phyloP scores from a whole-genome alignment of 2,797 vertebrate species.

The Muscicapa striata region DNA sequence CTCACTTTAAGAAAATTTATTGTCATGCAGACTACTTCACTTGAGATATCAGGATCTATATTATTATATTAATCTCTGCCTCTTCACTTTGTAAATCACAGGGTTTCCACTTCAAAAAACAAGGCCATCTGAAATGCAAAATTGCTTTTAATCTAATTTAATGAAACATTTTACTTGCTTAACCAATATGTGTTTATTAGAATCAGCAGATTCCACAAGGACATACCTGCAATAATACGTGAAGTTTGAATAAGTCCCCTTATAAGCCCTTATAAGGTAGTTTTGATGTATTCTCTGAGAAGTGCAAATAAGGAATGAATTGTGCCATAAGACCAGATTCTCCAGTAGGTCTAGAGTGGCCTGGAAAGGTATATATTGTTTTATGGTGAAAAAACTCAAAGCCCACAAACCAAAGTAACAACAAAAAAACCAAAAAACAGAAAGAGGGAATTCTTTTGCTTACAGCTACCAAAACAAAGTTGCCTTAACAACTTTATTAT shows the following conservation, averaged over 20 bases:
- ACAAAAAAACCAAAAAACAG: not conserved
- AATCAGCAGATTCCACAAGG: not conserved
- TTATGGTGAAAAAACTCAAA: not conserved
- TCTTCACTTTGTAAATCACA: not conserved
- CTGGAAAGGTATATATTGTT: not conserved
- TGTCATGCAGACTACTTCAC: not conserved
- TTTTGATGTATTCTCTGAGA: not conserved
- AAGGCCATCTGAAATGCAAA: not conserved
- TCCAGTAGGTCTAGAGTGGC: not conserved
- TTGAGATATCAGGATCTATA: not conserved
- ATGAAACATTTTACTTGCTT: not conserved
- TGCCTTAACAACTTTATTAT: not conserved
- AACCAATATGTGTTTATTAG: not conserved
- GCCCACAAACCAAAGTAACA: accelerated
- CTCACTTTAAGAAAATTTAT: not conserved
- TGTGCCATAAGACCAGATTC: not conserved
- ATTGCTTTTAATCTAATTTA: not conserved
- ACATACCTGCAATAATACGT: not conserved
- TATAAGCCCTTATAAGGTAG: not conserved
- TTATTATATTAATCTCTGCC: not conserved
- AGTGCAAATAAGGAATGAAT: not conserved
- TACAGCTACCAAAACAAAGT: not conserved
- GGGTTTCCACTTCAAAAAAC: not conserved
- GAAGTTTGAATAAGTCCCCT: not conserved
- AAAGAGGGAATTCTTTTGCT: not conserved